These are phyloP conservation scores for Fregetta grallaria DNA, from an alignment of 2,113 vertebrate species.

Conservation along the genomic window DNA sequence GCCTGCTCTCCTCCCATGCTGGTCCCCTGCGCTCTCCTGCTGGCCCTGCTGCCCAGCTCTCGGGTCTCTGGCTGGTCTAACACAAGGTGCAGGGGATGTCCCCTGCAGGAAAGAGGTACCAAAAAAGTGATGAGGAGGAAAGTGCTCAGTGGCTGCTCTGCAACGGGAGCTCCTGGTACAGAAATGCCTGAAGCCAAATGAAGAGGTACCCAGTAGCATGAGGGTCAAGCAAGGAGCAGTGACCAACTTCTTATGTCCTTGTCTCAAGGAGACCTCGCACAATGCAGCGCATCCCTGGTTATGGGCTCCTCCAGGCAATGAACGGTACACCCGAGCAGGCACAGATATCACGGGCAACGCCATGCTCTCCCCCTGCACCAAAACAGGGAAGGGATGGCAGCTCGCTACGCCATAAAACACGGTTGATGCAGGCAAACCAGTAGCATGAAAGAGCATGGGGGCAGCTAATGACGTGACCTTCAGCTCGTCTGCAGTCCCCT, in stretches of 20 bases:
- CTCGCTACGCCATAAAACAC: rapidly evolving
- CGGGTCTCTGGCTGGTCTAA: neutral
- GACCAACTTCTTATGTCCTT: neutral
- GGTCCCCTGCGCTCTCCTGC: neutral
- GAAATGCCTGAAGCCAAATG: neutral
- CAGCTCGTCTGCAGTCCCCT: neutral
- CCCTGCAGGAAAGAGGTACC: neutral
- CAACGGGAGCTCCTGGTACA: neutral
- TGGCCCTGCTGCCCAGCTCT: neutral
- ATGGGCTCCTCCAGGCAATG: neutral
- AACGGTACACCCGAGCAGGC: neutral
- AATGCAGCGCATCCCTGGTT: neutral
- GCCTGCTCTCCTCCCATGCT: neutral
- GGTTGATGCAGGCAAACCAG: neutral
- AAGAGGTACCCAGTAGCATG: neutral
- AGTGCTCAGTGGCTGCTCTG: neutral
- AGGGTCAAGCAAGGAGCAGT: neutral
- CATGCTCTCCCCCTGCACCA: neutral
- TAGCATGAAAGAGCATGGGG: neutral
- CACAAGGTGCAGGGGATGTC: neutral
- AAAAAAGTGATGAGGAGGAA: neutral
- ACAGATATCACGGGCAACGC: neutral
- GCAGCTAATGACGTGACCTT: rapidly evolving
- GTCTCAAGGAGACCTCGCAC: neutral
- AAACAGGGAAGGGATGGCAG: neutral